Base-by-base conservation (phyloP, 37 sponge, comb jelly and placozoan species). In the Ianthella basta region DNA sequence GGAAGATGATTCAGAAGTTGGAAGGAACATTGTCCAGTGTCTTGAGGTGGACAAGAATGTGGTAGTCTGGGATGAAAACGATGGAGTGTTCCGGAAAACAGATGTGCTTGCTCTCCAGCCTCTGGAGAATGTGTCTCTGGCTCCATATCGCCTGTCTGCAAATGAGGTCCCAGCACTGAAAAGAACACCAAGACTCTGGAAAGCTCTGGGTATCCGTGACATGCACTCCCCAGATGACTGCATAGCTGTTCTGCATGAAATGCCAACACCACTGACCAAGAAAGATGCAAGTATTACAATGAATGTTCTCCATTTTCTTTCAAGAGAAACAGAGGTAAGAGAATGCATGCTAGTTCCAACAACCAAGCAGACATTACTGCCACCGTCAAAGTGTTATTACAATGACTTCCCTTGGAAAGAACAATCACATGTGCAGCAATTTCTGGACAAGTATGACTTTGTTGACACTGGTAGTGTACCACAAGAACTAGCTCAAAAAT, bases 381-480 rank as follows among this genome's bases (percentile, higher is more conserved):
- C 84, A 50, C 29, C 84, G 0, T 63, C 20, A 23, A 55, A 83
- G 27, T 91, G 91, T 70, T 50, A 50, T 8, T 91, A 80, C 37
- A 84, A 91, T 84, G 91, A 91, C 60, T 37, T 73, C 14, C 38
- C 79, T 32, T 84, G 89, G 90, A 70, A 29, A 3, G 38, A 80
- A 33, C 57, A 44, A 21, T 41, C 25, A 23, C 19, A 41, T 0
- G 68, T 18, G 6, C 13, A 29, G 14, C 37, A 32, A 0, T 54
- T 37, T 30, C 8, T 16, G 10, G 29, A 39, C 5, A 60, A 79
- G 39, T 86, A 83, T 50, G 82, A 66, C 14, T 75, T 83, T 81
- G 88, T 92, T 34, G 70, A 86, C 59, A 57, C 50, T 59, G 37
- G 61, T 8, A 60, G 85, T 1, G 56, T 75, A 32, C 54, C 70